A percentile compares a stretch with the other conserved stretches of the same genome.
Conservation (phyloP, 2,113 vertebrate species). For the Siphamia tubifer region DNA sequence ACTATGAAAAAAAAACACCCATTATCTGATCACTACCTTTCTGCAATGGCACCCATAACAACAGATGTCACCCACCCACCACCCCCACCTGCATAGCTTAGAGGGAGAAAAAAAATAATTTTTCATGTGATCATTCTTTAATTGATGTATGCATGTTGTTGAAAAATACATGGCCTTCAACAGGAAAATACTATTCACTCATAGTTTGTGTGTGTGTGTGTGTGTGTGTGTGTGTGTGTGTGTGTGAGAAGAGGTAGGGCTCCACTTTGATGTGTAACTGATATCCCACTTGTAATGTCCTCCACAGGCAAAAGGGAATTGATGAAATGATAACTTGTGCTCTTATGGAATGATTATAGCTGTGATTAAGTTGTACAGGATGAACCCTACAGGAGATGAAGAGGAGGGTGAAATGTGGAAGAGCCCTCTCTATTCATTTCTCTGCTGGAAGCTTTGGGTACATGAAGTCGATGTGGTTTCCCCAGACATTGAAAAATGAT, state of each 20-base stretch:
- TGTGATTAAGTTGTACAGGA: slow-evolving; percentile 40
- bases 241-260: neutral
- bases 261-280: slow-evolving; percentile 28
- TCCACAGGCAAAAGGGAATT: slow-evolving; percentile 23
- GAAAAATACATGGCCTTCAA: slow-evolving; percentile 59
- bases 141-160: slow-evolving; percentile 50
- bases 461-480: slow-evolving; percentile 13
- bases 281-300: slow-evolving; percentile 29
- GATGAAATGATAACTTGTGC: slow-evolving; percentile 48
- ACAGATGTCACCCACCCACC: slow-evolving; percentile 63
- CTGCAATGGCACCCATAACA: slow-evolving; percentile 38
- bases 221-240: neutral
- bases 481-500: slow-evolving; percentile 73
- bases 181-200: neutral
- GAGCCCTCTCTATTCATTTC: slow-evolving; percentile 11
- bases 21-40: slow-evolving; percentile 54
- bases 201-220: slow-evolving; percentile 1
- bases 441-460: slow-evolving; percentile 9
- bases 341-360: slow-evolving; percentile 35
- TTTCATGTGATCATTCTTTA: slow-evolving; percentile 43
- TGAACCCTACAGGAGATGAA: slow-evolving; percentile 15
- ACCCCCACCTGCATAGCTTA: slow-evolving; percentile 20
- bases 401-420: slow-evolving; percentile 2
- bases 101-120: slow-evolving; percentile 17
- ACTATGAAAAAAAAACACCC: slow-evolving; percentile 49